phyloP scores from a whole-genome alignment of 2,113 vertebrate species.

The Cyanoramphus novaezelandiae region DNA sequence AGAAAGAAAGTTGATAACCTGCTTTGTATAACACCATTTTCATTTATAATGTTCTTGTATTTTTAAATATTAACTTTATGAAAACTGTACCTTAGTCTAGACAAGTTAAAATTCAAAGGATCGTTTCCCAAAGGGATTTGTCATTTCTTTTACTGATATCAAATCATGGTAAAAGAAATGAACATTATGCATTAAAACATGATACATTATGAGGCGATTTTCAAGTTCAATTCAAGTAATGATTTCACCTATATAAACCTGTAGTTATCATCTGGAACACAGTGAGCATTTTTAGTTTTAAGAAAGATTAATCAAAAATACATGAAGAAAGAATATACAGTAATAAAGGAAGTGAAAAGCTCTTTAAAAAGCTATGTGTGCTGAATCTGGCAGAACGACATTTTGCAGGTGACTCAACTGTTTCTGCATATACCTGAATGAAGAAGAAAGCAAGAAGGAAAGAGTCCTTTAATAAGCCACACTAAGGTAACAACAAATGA shows the following conservation, averaged over 20 bases:
- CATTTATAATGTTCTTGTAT: neutral
- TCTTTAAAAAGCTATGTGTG: neutral
- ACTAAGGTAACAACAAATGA: neutral
- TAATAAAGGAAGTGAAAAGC: neutral
- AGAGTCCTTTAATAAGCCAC: neutral
- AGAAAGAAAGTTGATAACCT: neutral
- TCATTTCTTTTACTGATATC: neutral
- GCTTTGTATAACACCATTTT: neutral
- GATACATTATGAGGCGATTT: neutral
- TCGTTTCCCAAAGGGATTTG: neutral
- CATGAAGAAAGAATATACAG: neutral
- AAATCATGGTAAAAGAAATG: neutral
- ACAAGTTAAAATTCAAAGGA: neutral
- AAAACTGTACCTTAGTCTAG: neutral
- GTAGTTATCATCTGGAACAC: neutral
- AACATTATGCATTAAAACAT: neutral
- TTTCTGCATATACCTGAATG: neutral
- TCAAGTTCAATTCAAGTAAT: neutral
- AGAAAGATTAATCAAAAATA: neutral
- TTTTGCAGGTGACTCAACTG: neutral
- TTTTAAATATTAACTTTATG: neutral
- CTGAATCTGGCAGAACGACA: neutral
- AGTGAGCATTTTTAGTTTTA: neutral
- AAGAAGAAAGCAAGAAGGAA: neutral
- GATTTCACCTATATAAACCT: neutral